A percentile compares a stretch with the other conserved stretches of the same genome.
Conservation (phyloP, 2,888 invertebrate genomes). For the Apeira syringaria region DNA sequence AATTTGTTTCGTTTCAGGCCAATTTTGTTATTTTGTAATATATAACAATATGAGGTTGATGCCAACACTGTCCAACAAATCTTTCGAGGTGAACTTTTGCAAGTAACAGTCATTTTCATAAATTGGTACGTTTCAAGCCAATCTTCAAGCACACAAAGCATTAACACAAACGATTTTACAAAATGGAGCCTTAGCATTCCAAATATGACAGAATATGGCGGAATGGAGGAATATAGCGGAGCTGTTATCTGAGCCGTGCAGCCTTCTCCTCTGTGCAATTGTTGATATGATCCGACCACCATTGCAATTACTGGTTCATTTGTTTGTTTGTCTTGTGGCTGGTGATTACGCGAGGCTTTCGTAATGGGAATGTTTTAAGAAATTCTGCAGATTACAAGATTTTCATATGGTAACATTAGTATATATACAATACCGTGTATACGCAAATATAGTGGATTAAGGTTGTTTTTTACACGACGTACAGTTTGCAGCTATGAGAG, state of each 20-base stretch:
- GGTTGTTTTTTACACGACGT: too few relatives aligned
- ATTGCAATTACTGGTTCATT: constrained; percentile 11
- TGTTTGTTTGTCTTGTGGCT: constrained; percentile 10
- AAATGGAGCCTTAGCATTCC: constrained; percentile 11
- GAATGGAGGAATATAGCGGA: constrained; percentile 2
- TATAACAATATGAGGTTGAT: too few relatives aligned
- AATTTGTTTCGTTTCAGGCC: too few relatives aligned
- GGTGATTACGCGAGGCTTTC: not conserved
- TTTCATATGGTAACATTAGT: too few relatives aligned
- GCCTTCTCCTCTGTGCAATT: constrained; percentile 18
- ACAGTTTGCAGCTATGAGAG: too few relatives aligned
- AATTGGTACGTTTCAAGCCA: not conserved
- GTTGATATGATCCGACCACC: constrained; percentile 9
- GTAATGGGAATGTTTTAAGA: not conserved
- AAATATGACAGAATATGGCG: constrained; percentile 3
- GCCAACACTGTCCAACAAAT: too few relatives aligned
- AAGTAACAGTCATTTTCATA: too few relatives aligned
- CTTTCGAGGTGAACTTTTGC: too few relatives aligned
- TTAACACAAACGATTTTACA: constrained; percentile 9
- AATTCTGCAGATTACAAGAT: too few relatives aligned
- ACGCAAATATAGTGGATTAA: too few relatives aligned
- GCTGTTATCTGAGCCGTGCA: constrained; percentile 18
- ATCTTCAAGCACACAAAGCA: constrained; percentile 7
- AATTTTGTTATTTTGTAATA: too few relatives aligned
- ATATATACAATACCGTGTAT: too few relatives aligned